Percentiles rank a stretch among this genome's conserved stretches.
Evolutionary conservation across 2,888 invertebrate species (phyloP).

Genomic region (Tipula vernalis): DNA sequence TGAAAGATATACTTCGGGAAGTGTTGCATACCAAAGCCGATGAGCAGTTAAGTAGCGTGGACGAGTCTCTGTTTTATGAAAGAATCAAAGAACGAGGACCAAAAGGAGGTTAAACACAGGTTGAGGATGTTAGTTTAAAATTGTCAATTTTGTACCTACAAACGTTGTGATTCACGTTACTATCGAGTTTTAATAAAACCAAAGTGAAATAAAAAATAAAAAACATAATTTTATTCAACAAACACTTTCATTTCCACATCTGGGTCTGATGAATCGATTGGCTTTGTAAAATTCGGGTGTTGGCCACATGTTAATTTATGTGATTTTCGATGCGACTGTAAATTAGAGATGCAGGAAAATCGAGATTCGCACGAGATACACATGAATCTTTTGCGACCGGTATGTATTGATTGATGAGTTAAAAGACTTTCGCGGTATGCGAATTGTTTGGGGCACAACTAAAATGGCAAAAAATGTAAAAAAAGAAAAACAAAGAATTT

Average conservation of each 20-base stretch:
- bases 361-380: constrained; percentile 39
- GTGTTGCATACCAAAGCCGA: constrained; percentile 54
- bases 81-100: constrained; percentile 45
- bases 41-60: constrained; percentile 36
- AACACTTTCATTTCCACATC: neutral
- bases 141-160: no score
- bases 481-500: no score
- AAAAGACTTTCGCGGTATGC: constrained; percentile 39
- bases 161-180: no score
- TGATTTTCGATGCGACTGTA: constrained; percentile 38
- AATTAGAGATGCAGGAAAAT: constrained; percentile 41
- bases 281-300: constrained; percentile 30
- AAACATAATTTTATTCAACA: neutral
- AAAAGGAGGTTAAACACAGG: constrained; percentile 19
- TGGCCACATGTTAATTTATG: constrained; percentile 37
- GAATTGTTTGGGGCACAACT: constrained; percentile 35
- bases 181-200: neutral
- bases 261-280: constrained; percentile 19
- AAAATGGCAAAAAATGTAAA: constrained; percentile 13
- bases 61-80: constrained; percentile 37
- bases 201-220: neutral
- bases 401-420: constrained; percentile 39
- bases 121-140: neutral
- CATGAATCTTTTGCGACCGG: constrained; percentile 38
- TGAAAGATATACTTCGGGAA: constrained; percentile 50